Evolutionary conservation across 2,888 invertebrate genomes (phyloP).

Genomic region (Drosophila flavopinicola): DNA sequence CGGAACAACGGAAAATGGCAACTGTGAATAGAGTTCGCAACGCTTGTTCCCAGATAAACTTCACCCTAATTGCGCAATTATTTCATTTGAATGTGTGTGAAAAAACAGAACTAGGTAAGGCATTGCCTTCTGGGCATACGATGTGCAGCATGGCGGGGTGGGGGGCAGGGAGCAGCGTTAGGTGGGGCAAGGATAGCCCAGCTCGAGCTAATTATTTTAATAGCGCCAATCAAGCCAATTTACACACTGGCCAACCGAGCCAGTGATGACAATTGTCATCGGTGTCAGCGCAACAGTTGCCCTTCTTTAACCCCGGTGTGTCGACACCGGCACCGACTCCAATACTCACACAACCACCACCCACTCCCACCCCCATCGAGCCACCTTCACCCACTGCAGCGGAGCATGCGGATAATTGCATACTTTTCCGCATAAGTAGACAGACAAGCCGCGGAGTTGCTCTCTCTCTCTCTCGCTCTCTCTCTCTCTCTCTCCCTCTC

Average conservation of each 20-base stretch:
- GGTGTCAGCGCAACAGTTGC: conserved; percentile 54
- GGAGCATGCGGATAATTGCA: conserved; percentile 70
- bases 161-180: neutral
- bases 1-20: conserved; percentile 26
- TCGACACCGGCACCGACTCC: no score
- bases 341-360: neutral
- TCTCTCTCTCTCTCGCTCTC: no score
- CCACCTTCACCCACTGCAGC: neutral
- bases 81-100: conserved; percentile 46
- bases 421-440: conserved; percentile 44
- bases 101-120: conserved; percentile 34
- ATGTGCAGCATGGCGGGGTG: neutral
- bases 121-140: conserved; percentile 18
- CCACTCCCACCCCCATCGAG: neutral
- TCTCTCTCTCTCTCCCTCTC: no score
- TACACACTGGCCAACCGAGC: conserved; percentile 29
- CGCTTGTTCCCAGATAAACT: conserved; percentile 37
- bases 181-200: conserved; percentile 6
- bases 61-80: conserved; percentile 62
- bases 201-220: conserved; percentile 67
- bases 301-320: neutral
- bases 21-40: conserved; percentile 27
- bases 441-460: neutral
- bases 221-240: conserved; percentile 68
- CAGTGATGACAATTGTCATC: conserved; percentile 45